Evolutionary conservation across 2,888 invertebrate genomes (phyloP), one percentile per base, ranked within the genome.

Genomic region (Panopea generosa): DNA sequence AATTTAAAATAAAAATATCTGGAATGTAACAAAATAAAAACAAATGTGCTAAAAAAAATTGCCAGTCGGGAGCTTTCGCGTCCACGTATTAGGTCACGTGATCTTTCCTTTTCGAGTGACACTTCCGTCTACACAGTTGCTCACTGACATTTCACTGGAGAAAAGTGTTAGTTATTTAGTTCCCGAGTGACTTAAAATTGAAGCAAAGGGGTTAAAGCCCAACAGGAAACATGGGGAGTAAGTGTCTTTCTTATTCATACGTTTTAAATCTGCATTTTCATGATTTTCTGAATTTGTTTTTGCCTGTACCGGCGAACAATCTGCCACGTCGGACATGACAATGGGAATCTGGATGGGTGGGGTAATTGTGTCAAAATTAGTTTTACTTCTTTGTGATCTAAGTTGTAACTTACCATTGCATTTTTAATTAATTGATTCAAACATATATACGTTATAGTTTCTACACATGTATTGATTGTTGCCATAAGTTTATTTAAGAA

Each of bases 51-150:
- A 11, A 33, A 33, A 33, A 7, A 33, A 33, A 33, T 33, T 4
- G 4, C 4, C 33, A 33, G 11, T 11, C 11, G 4, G 6, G 11
- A 11, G 11, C 6, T 33, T 33, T 33, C 33, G 22, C 29, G 55
- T 65, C 67, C 77, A 77, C 80, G 82, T 77, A 63, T 61, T 56
- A 16, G n/a, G 66, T 83, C 83, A 83, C 83, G 83, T 83, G 83
- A 83, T 59, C 75, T 49, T 67, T 65, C 79, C 69, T 77, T 83
- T 57, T 53, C 68, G 56, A 33, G 45, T 43, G 65, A 67, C 69
- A 78, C 75, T 77, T 80, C 80, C 83, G 71, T 68, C 71, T 61
- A 52, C 59, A 60, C 33, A 33, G 33, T 33, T 11, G 4, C 6
- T 33, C 33, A 33, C 33, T 7, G 6, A 33, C 33, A n/a, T n/a